Evolutionary conservation across 2,113 vertebrate genomes (phyloP), one percentile per base, ranked within the genome.

Genomic region (Elephas maximus): DNA sequence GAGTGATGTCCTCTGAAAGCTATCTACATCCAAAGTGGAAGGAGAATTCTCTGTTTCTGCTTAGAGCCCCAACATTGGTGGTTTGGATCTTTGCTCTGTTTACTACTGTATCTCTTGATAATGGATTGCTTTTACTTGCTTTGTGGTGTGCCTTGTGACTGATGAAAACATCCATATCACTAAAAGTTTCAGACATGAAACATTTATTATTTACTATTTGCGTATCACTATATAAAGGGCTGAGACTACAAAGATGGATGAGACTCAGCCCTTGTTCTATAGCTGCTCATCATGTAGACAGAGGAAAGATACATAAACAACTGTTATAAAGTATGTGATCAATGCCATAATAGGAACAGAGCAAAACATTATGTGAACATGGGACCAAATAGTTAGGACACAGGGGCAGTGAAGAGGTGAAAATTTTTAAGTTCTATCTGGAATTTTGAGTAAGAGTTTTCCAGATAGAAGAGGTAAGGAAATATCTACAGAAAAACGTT

Each of bases 381-480:
- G 0, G 44, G 15, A 57, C n/a, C 57, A 30, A 73, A 33, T 10
- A 89, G 57, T 73, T 0, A 67, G 44, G 62, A 73, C 9, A 1
- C 53, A 26, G 51, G 69, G 41, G 14, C 7, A 33, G 37, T 2
- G 12, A 85, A 3, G 51, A 73, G 11, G 6, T 41, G 45, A 24
- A 23, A 23, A 60, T 57, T 78, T 23, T 62, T 48, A 62, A 71
- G 18, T n/a, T 62, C 57, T 24, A 45, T 87, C 71, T 78, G 37
- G 73, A 90, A 87, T 92, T 67, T 44, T 90, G 26, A 80, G 30
- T 33, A 80, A 63, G 37, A 57, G 26, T 45, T 95, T 94, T 84
- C 21, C 21, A 28, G 45, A 74, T 1, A 37, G 17, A 60, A 93
- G 92, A 30, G 41, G 8, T 26, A 33, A 93, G n/a, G 3, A 33